Evolutionary conservation across 2,888 invertebrate genomes (phyloP).

Genomic region (Meghimatium bilineatum): DNA sequence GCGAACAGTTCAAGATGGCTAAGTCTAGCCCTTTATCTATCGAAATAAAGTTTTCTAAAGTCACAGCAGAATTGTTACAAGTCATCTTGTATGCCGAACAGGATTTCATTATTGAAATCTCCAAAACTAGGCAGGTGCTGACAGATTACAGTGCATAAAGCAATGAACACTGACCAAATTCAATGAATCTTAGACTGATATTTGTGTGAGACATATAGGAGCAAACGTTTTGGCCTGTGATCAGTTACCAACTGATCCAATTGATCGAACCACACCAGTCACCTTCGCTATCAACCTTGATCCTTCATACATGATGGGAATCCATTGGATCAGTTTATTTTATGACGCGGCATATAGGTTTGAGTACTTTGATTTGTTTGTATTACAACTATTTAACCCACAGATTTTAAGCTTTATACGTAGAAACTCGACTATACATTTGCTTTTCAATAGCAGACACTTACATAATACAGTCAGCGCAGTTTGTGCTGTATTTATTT

Average conservation of each 20-base stretch:
- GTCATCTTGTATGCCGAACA: neutral
- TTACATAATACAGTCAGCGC: too few relatives aligned
- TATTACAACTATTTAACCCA: neutral
- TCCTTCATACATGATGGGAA: neutral
- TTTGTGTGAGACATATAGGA: neutral
- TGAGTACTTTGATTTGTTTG: neutral
- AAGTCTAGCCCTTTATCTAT: neutral
- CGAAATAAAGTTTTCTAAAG: neutral
- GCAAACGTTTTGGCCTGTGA: neutral
- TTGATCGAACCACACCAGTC: neutral
- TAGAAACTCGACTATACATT: too few relatives aligned
- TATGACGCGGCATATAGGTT: neutral
- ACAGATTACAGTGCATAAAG: neutral
- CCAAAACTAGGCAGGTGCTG: neutral
- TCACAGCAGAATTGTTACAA: neutral
- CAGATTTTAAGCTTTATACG: neutral
- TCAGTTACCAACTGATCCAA: neutral
- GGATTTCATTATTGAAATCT: neutral
- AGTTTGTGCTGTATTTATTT: too few relatives aligned
- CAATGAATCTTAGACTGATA: neutral
- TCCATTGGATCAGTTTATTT: neutral
- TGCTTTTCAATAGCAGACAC: too few relatives aligned
- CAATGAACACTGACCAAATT: neutral
- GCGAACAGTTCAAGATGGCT: conserved; percentile 11
- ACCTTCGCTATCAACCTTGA: neutral